Evolutionary conservation across 2,888 invertebrate species (phyloP).

Genomic region (Xanthorhoe spadicearia): DNA sequence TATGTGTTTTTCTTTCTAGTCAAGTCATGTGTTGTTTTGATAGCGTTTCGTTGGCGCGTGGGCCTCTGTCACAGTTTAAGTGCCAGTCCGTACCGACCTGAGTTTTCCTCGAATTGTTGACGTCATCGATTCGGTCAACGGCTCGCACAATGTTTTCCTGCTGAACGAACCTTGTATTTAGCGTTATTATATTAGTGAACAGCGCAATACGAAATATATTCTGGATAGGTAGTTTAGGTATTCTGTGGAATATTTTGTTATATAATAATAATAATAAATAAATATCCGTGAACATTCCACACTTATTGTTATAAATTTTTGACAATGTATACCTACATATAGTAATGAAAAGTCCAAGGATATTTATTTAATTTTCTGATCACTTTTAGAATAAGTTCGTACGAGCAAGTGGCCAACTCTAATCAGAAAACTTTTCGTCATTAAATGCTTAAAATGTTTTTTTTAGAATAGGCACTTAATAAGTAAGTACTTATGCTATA

Average conservation of each 20-base stretch:
- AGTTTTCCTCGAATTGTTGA: conserved; percentile 77
- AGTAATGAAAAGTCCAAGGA: too few species aligned
- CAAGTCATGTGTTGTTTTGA: neutral
- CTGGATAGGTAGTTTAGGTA: neutral
- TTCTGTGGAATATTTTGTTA: neutral
- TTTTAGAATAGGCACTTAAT: too few species aligned
- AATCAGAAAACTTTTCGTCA: too few species aligned
- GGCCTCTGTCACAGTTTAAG: conserved; percentile 19
- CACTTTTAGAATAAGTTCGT: too few species aligned
- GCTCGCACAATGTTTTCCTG: conserved; percentile 66
- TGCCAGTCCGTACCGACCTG: conserved; percentile 54
- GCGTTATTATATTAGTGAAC: conserved; percentile 10
- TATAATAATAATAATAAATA: too few species aligned
- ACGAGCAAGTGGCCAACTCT: too few species aligned
- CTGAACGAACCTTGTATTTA: conserved; percentile 47
- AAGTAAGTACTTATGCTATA: too few species aligned
- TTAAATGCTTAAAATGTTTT: too few species aligned
- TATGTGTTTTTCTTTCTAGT: conserved; percentile 9
- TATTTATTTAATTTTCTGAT: too few species aligned
- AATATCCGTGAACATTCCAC: too few species aligned
- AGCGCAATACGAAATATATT: conserved; percentile 10
- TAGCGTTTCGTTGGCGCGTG: conserved; percentile 24
- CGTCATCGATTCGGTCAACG: conserved; percentile 73
- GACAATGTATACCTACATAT: too few species aligned
- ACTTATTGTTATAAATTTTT: too few species aligned